A percentile compares a stretch with the other conserved stretches of the same genome.
Conservation (phyloP, 2,888 invertebrate species). For the Caenorhabditis becei region DNA sequence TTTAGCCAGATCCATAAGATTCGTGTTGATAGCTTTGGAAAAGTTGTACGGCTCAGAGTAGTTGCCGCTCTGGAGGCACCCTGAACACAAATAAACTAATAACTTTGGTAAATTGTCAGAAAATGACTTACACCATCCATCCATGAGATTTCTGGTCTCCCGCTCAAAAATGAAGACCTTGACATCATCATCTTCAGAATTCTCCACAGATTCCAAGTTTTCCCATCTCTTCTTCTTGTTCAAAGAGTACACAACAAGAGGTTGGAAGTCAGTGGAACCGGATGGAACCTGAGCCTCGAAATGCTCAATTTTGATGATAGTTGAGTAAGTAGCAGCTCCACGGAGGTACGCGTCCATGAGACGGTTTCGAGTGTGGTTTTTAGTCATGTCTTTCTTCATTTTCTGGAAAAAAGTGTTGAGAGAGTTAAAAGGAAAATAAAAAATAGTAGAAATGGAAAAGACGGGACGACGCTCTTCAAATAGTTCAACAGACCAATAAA, state of each 20-base stretch:
- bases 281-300: background rate
- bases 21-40: background rate
- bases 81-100: no score
- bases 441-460: no score
- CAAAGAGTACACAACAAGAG: conserved; percentile 1
- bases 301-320: conserved; percentile 12
- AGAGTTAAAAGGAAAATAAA: no score
- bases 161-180: background rate
- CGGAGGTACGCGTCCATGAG: conserved; percentile 5
- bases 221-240: conserved; percentile 11
- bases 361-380: conserved; percentile 9
- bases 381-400: conserved; percentile 8
- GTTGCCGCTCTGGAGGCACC: background rate
- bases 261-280: background rate
- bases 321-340: background rate
- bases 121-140: background rate
- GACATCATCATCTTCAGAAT: background rate
- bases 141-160: background rate
- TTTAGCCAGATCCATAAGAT: background rate
- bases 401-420: background rate
- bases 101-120: no score
- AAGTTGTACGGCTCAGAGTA: background rate
- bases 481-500: no score
- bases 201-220: no score
- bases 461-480: no score